phyloP scores from a whole-genome alignment of 1,140 invertebrate genomes.

The Leptopilina clavipes region DNA sequence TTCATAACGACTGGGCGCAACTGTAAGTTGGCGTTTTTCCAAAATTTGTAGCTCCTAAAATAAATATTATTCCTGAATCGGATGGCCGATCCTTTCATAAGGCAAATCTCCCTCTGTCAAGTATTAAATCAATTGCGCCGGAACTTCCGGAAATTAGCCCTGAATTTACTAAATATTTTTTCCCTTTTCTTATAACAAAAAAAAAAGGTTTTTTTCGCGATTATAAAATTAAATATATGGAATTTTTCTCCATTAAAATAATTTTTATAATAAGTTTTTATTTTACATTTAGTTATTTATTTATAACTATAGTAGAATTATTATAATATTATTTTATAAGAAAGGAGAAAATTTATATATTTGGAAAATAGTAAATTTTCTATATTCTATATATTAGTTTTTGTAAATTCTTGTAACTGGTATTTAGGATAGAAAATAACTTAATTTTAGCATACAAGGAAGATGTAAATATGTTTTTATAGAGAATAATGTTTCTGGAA shows the following conservation, averaged over 20 bases:
- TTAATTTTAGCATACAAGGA: neutral
- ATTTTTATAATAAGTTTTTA: too few relatives aligned
- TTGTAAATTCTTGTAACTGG: too few relatives aligned
- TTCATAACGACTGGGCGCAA: conserved; percentile 24
- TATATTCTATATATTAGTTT: too few relatives aligned
- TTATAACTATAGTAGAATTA: too few relatives aligned
- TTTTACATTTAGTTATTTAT: too few relatives aligned
- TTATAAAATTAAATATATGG: too few relatives aligned
- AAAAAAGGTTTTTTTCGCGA: too few relatives aligned
- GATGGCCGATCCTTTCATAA: conserved; percentile 10
- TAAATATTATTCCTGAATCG: conserved; percentile 44
- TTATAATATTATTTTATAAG: too few relatives aligned
- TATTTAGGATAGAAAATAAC: neutral
- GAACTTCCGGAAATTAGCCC: conserved; percentile 20
- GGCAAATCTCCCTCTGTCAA: conserved; percentile 5
- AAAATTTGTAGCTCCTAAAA: conserved; percentile 36
- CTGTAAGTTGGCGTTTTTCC: conserved; percentile 39
- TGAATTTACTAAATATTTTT: neutral
- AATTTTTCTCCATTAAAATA: too few relatives aligned
- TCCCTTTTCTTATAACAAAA: too few relatives aligned
- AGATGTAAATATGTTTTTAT: conserved; percentile 5
- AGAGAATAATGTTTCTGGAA: conserved; percentile 1
- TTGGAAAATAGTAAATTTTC: too few relatives aligned
- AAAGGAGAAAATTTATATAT: too few relatives aligned
- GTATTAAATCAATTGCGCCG: neutral